These are phyloP conservation scores for Megamerina dolium DNA, from an alignment of 2,888 invertebrate genomes.

Conservation along the genomic window DNA sequence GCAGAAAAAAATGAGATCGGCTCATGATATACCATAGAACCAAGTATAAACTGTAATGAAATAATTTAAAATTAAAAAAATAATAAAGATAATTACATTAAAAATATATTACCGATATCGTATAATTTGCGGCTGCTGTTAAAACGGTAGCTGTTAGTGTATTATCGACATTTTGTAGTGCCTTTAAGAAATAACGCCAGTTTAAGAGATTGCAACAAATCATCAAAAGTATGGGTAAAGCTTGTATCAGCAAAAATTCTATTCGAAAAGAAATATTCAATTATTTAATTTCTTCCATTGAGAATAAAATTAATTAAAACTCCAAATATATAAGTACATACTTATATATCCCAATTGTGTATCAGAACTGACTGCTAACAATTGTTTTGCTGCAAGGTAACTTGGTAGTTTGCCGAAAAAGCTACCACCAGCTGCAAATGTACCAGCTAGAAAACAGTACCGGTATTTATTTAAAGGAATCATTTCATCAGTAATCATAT, in stretches of 20 bases:
- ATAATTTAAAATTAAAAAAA: not conserved
- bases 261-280: too few relatives aligned
- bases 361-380: too few relatives aligned
- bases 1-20: slow-evolving; percentile 64
- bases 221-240: slow-evolving; percentile 52
- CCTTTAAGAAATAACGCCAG: slow-evolving; percentile 57
- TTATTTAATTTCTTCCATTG: too few relatives aligned
- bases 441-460: slow-evolving; percentile 48
- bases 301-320: too few relatives aligned
- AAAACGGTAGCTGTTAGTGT: slow-evolving; percentile 56
- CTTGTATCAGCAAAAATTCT: slow-evolving; percentile 36
- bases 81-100: slow-evolving; percentile 4
- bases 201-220: slow-evolving; percentile 54
- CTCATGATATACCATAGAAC: slow-evolving; percentile 65
- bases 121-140: slow-evolving; percentile 57
- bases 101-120: slow-evolving; percentile 52
- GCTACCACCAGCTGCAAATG: slow-evolving; percentile 56
- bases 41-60: slow-evolving; percentile 62
- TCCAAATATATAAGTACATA: too few relatives aligned
- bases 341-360: too few relatives aligned
- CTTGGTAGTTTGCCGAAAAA: slow-evolving; percentile 56
- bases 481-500: slow-evolving; percentile 10
- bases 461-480: slow-evolving; percentile 29
- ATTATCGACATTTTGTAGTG: slow-evolving; percentile 53
- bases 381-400: slow-evolving; percentile 7